Evolutionary conservation across 35 echinoderm and acorn worm genomes (phyloP).

Genomic region (Apostichopus californicus): DNA sequence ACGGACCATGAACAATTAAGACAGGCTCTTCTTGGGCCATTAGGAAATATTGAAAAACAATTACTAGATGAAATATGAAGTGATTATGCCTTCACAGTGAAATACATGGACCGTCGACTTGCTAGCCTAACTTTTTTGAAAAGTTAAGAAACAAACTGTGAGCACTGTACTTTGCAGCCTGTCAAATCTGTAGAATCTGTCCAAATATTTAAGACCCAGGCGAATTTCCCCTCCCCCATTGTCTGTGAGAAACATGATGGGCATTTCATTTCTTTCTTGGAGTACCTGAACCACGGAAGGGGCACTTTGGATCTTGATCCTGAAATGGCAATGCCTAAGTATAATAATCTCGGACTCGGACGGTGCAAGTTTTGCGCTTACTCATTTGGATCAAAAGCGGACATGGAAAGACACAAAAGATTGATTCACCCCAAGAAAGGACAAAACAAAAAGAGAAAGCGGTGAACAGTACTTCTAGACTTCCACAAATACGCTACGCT

Average conservation of each 20-base stretch:
- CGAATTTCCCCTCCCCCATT: slow-evolving; percentile 20
- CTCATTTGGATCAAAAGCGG: slow-evolving; percentile 28
- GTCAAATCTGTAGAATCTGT: not conserved
- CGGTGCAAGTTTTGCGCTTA: not conserved
- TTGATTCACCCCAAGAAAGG: not conserved
- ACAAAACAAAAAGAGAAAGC: not conserved
- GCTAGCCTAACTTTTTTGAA: not conserved
- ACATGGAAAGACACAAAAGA: slow-evolving; percentile 33
- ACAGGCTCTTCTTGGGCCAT: not conserved
- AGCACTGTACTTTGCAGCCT: not conserved
- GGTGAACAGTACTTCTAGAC: not conserved
- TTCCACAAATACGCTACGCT: no score
- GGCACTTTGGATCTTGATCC: not conserved
- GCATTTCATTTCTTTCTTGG: not conserved
- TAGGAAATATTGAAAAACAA: not conserved
- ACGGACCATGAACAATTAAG: not conserved
- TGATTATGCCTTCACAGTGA: not conserved
- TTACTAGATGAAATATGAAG: not conserved
- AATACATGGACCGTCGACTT: not conserved
- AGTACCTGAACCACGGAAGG: not conserved
- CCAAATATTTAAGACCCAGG: not conserved
- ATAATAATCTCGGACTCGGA: not conserved
- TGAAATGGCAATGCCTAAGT: not conserved
- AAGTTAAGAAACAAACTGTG: not conserved
- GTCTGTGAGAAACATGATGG: slow-evolving; percentile 5